Conservation (phyloP, 2,797 vertebrate species). For the Salarias fasciatus region DNA sequence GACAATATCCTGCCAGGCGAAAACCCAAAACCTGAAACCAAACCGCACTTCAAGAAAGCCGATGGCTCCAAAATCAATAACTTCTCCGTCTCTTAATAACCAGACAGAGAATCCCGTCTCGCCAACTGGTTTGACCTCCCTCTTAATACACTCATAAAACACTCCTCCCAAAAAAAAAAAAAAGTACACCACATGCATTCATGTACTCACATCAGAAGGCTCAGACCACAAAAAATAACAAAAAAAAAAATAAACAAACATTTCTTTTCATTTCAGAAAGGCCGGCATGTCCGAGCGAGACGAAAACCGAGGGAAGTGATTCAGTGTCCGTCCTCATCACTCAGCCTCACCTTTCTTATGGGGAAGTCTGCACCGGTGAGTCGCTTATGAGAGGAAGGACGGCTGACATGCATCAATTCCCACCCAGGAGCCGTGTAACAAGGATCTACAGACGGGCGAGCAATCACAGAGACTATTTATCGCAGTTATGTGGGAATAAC, state of each 20-base stretch:
- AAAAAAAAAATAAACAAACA: neutral
- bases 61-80: constrained; percentile 9
- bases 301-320: too few species aligned
- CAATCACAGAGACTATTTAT: constrained; percentile 52
- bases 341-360: too few species aligned
- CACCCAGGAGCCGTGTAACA: constrained; percentile 23
- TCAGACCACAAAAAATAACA: neutral
- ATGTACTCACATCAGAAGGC: too few species aligned
- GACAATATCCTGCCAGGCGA: neutral
- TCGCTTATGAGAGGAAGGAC: neutral
- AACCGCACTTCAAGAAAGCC: constrained; percentile 1
- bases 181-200: too few species aligned
- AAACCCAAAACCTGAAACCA: neutral
- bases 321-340: too few species aligned
- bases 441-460: constrained; percentile 36
- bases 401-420: constrained; percentile 16
- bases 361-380: too few species aligned
- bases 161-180: neutral
- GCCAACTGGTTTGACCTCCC: neutral
- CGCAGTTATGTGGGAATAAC: constrained; percentile 61
- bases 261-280: too few species aligned
- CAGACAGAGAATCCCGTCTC: neutral
- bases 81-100: constrained; percentile 2
- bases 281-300: too few species aligned
- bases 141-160: neutral